Conservation (phyloP, 1,140 invertebrate genomes). For the Drosophila fuyamai region DNA sequence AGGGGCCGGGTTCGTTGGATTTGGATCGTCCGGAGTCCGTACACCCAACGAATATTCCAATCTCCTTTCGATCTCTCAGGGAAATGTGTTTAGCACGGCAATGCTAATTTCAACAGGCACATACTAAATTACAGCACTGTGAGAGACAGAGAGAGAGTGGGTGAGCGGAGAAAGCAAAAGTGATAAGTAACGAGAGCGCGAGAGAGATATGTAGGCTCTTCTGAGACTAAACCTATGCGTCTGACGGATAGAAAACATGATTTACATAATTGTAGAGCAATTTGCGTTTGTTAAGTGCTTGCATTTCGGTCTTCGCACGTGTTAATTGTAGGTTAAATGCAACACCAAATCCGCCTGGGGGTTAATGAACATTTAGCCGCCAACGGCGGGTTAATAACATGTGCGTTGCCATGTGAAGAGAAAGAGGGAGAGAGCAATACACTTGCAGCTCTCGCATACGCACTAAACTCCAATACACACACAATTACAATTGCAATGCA, state of each 20-base stretch:
- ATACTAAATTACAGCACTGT: constrained; percentile 46
- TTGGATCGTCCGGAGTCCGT: constrained; percentile 12
- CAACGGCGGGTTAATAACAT: constrained; percentile 50
- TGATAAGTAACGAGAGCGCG: constrained; percentile 25
- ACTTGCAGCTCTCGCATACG: constrained; percentile 24
- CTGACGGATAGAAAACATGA: constrained; percentile 66
- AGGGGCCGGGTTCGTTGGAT: constrained; percentile 12
- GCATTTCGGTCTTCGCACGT: constrained; percentile 65
- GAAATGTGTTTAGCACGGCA: constrained; percentile 23
- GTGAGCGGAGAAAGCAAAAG: constrained; percentile 21
- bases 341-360: constrained; percentile 57
- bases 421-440: constrained; percentile 10
- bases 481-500: constrained; percentile 65
- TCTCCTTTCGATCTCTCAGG: constrained; percentile 18
- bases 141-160: constrained; percentile 11
- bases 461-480: constrained; percentile 20
- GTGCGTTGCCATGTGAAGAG: constrained; percentile 66
- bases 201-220: constrained; percentile 11
- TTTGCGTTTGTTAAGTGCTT: constrained; percentile 46
- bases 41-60: constrained; percentile 11
- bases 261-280: constrained; percentile 68
- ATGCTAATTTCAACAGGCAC: constrained; percentile 55
- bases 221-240: constrained; percentile 6
- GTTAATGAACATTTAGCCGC: constrained; percentile 67
- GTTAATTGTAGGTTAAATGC: constrained; percentile 81